These are phyloP conservation scores for Bombylius major DNA, from an alignment of 2,888 invertebrate species.

Conservation along the genomic window DNA sequence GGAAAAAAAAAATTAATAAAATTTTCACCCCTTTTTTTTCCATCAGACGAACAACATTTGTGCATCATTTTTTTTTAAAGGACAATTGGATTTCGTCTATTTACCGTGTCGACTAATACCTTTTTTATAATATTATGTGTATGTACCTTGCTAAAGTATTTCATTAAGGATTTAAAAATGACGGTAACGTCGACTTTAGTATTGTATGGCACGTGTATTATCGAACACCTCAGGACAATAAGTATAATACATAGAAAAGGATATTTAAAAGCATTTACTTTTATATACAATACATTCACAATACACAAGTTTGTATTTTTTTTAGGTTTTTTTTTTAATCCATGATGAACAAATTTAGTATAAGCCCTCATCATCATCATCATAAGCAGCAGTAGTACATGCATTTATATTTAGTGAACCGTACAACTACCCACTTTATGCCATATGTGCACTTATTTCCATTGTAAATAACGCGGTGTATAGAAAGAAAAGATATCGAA, in stretches of 20 bases:
- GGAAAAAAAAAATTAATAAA: too few species aligned
- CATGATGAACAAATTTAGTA: too few species aligned
- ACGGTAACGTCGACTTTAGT: neutral
- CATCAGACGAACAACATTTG: neutral
- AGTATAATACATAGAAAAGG: neutral
- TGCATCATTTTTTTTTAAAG: neutral
- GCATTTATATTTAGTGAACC: neutral
- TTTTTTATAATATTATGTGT: too few species aligned
- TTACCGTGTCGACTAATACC: too few species aligned
- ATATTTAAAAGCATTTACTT: neutral
- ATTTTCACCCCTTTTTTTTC: too few species aligned
- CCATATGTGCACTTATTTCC: slow-evolving; percentile 6
- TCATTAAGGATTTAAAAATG: too few species aligned
- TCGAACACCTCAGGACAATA: slow-evolving; percentile 9
- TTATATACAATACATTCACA: neutral
- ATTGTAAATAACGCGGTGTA: too few species aligned
- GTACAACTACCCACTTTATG: slow-evolving; percentile 9
- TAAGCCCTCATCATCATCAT: neutral
- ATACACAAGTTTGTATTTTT: neutral
- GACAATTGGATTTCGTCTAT: neutral
- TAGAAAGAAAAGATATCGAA: too few species aligned
- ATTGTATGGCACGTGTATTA: slow-evolving; percentile 5
- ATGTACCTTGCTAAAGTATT: too few species aligned
- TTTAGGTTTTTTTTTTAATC: too few species aligned
- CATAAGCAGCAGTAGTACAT: too few species aligned